Conservation (phyloP, 1,140 invertebrate species). For the Bombyx mori region DNA sequence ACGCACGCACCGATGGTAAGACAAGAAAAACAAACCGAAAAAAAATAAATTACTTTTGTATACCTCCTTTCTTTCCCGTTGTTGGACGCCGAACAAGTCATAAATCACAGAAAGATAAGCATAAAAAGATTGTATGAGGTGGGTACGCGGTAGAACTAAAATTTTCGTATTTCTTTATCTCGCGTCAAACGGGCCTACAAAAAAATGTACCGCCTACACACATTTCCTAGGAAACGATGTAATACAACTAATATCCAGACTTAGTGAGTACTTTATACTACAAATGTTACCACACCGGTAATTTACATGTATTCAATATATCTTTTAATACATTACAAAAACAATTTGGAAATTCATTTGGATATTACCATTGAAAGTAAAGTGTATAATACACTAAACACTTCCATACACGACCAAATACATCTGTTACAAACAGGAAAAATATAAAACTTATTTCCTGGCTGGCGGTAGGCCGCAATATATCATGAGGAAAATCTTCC, state of each 20-base stretch:
- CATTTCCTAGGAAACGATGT: constrained; percentile 40
- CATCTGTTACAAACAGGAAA: too few species aligned
- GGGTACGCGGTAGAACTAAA: constrained; percentile 67
- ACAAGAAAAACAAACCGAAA: constrained; percentile 68
- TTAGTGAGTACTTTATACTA: not conserved
- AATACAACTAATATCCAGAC: constrained; percentile 11
- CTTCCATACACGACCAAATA: too few species aligned
- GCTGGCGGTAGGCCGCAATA: not conserved
- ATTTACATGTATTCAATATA: too few species aligned
- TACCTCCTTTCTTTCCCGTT: constrained; percentile 69
- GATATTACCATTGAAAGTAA: too few species aligned
- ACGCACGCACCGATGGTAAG: constrained; percentile 59
- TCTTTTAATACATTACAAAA: too few species aligned
- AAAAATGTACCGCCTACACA: constrained; percentile 45
- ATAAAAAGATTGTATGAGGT: constrained; percentile 70
- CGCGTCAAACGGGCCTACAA: constrained; percentile 45
- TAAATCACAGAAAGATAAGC: constrained; percentile 71
- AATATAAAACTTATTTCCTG: too few species aligned
- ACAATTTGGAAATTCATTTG: too few species aligned
- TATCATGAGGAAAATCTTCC: constrained; percentile 1
- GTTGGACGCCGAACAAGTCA: constrained; percentile 62
- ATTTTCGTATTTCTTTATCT: constrained; percentile 68
- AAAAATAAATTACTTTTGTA: constrained; percentile 71
- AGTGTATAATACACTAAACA: too few species aligned
- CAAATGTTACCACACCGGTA: too few species aligned